phyloP scores from a whole-genome alignment of 2,888 invertebrate genomes.

The Cyclophora albipunctata region DNA sequence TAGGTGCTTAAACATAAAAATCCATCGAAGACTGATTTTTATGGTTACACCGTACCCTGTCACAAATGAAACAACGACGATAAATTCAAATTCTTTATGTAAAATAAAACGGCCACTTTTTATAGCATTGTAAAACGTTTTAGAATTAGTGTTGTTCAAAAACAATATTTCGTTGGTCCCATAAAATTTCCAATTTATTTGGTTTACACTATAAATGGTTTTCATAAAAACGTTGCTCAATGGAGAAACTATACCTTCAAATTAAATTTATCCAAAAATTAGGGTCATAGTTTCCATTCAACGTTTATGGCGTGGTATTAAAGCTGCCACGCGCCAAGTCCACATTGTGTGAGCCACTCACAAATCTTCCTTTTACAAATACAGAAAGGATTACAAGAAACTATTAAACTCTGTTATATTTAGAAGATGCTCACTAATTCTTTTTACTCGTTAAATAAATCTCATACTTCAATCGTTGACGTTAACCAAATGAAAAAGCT shows the following conservation, averaged over 20 bases:
- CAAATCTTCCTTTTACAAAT: constrained; percentile 47
- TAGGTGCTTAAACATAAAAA: constrained; percentile 34
- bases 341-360: constrained; percentile 42
- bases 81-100: constrained; percentile 56
- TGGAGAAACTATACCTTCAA: constrained; percentile 4
- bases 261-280: constrained; percentile 9
- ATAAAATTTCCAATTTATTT: constrained; percentile 43
- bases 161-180: constrained; percentile 44
- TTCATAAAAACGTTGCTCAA: constrained; percentile 7
- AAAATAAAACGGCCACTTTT: constrained; percentile 49
- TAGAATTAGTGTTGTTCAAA: constrained; percentile 42
- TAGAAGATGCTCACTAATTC: constrained; percentile 29
- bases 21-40: constrained; percentile 39
- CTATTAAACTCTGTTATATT: constrained; percentile 48
- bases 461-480: not conserved
- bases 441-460: too few species aligned
- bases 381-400: constrained; percentile 54
- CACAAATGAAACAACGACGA: constrained; percentile 51
- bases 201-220: constrained; percentile 24
- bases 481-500: too few species aligned
- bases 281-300: not conserved
- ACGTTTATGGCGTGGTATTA: not conserved
- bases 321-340: constrained; percentile 22
- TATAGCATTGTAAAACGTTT: constrained; percentile 49
- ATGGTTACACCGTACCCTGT: constrained; percentile 41